Base-by-base conservation (phyloP, 2,888 invertebrate genomes). In the Brenthis hecate region DNA sequence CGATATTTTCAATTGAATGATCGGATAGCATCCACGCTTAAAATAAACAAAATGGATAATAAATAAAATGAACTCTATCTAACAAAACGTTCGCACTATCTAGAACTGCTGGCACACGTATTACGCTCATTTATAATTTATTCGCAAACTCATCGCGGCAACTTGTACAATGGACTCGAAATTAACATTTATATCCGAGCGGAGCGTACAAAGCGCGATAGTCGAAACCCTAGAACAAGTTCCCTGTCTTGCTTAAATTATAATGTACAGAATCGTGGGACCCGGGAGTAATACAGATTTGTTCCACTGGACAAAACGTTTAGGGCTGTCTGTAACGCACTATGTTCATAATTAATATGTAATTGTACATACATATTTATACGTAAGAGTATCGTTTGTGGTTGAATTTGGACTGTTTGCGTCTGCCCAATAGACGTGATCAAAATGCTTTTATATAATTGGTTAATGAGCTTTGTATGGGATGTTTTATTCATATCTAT, bases 141-240 rank as follows among this genome's bases (percentile, higher is more conserved):
- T 83, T 79, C 81, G 77, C 79, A 77, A 83, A 83, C 85, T 86
- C 84, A 84, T 84, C 81, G 80, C 75, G 73, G 74, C 77, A 76
- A 76, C 78, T 78, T 76, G 76, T 72, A 82, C 85, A 81, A 83
- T 84, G 81, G 82, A 71, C 76, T 75, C 72, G 75, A 80, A 81
- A 81, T 84, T 83, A 81, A 83, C 80, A 80, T 82, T 80, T 83
- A 85, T 79, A 76, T 73, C 75, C 70, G 70, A 67, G 68, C 65
- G 56, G 65, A 69, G 68, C 68, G 66, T 60, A 74, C 73, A 70
- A 72, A 70, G 72, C 72, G 66, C 72, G 73, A 68, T 73, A 69
- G 69, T 69, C 71, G 66, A 69, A 69, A 72, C 69, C 66, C 68
- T 65, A 56, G 74, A 74, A 72, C 72, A 75, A 76, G 74, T 76